Base-by-base conservation (phyloP, 2,113 vertebrate species). In the Psittacara wagleri region DNA sequence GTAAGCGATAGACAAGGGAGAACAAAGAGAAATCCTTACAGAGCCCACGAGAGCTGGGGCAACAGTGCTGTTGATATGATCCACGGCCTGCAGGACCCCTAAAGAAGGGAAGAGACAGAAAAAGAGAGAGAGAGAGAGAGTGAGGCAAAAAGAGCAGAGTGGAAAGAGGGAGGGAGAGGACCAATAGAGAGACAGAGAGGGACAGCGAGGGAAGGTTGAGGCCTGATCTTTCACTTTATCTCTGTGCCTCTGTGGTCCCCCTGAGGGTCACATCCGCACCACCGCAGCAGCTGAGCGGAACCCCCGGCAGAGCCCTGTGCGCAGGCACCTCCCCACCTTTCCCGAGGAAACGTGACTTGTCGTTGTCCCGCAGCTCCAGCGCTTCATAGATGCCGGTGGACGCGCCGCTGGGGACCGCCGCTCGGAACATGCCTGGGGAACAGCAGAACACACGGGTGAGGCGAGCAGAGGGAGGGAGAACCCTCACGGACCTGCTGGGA, bases 351-450 rank as follows among this genome's bases (percentile, higher is more conserved):
- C 99, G 98, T 17, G 97, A 98, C 90, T 99, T 99, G 98, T 99
- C 99, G 1, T 99, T 98, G 96, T 99, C 99, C 74, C 99, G 96
- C 83, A 99, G 98, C 96, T 99, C 99, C 93, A 99, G 97, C 2
- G 99, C 99, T 94, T 99, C 99, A 0, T 99, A 99, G 96, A 99
- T 99, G 49, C 99, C 99, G 5, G 99, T 99, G 74, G 99, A 99
- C 0, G 99, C 99, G 0, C 99, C 99, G 3, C 99, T 99, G 85
- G 99, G 99, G 44, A 99, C 99, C 0, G 99, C 99, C 51, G 99
- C 99, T 94, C 99, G 98, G 95, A 99, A 99, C 67, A 99, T 97
- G 82, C 98, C 98, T 98, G 88, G 75, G 57, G 52, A 86, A 90
- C 28, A 76, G 70, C 33, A 69, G 66, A 92, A 67, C 37, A 49